phyloP scores from a whole-genome alignment of 92 coral and sea anemone species.

The Phenganax subtilis region DNA sequence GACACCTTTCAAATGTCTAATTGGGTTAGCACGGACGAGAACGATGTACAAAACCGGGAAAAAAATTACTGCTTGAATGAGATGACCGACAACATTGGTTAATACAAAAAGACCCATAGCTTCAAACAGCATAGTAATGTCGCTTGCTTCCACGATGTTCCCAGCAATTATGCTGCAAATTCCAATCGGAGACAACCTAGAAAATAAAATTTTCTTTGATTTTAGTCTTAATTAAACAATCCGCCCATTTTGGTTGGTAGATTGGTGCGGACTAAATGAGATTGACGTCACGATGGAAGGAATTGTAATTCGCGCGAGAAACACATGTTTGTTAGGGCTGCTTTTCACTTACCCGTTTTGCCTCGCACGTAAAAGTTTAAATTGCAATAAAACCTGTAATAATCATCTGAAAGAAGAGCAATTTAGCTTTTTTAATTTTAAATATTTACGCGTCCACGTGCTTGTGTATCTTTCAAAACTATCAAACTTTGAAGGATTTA shows the following conservation, averaged over 20 bases:
- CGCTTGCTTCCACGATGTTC: not conserved
- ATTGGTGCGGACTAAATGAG: not conserved
- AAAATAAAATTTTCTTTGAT: not conserved
- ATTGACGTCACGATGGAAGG: too few species aligned
- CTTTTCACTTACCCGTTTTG: too few species aligned
- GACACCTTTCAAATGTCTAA: not conserved
- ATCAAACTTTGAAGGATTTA: too few species aligned
- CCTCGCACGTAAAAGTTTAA: too few species aligned
- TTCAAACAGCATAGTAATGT: not conserved
- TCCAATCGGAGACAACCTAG: conserved; percentile 18
- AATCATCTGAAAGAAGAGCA: too few species aligned
- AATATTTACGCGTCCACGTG: too few species aligned
- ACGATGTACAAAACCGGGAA: conserved; percentile 14
- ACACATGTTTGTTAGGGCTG: too few species aligned
- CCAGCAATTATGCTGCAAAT: conserved; percentile 25
- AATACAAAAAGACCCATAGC: conserved; percentile 13
- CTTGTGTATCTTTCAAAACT: too few species aligned
- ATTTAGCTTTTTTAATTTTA: too few species aligned
- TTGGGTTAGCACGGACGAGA: not conserved
- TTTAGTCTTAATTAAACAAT: not conserved
- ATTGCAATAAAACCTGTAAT: too few species aligned
- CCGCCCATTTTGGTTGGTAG: not conserved
- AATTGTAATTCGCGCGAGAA: too few species aligned
- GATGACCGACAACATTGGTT: not conserved
- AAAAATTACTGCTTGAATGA: conserved; percentile 1